Conservation (phyloP, 1,140 invertebrate genomes). For the Paracyclopina nana region DNA sequence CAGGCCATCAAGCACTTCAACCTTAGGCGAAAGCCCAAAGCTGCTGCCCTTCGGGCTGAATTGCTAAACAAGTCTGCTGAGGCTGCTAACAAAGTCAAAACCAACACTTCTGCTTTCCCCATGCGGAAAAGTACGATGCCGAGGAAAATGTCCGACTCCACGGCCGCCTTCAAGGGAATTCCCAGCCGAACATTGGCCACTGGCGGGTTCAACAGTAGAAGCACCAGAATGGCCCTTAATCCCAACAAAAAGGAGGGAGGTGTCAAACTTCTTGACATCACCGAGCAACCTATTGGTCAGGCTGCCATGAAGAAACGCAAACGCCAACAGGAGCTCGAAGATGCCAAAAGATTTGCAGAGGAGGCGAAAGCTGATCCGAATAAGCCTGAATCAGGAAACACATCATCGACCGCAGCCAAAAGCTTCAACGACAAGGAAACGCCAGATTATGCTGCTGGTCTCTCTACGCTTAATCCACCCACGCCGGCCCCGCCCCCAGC, state of each 20-base stretch:
- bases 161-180: conserved; percentile 72
- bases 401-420: conserved; percentile 14
- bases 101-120: conserved; percentile 66
- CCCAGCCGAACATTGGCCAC: conserved; percentile 48
- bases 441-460: conserved; percentile 57
- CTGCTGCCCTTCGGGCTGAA: conserved; percentile 66
- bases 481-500: conserved; percentile 23
- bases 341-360: too few relatives aligned
- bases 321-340: conserved; percentile 28
- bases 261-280: conserved; percentile 77
- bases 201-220: conserved; percentile 37
- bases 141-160: conserved; percentile 85
- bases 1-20: conserved; percentile 63
- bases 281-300: conserved; percentile 57
- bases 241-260: conserved; percentile 53
- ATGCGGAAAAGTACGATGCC: conserved; percentile 79
- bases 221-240: conserved; percentile 25
- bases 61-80: conserved; percentile 75
- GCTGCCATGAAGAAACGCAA: conserved; percentile 48
- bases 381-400: conserved; percentile 24
- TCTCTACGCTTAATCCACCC: conserved; percentile 30
- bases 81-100: conserved; percentile 67
- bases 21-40: conserved; percentile 84
- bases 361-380: conserved; percentile 19
- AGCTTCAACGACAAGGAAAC: conserved; percentile 25